Evolutionary conservation across 1,140 invertebrate species (phyloP), one percentile per base, ranked within the genome.

Genomic region (Leptinotarsa texana): DNA sequence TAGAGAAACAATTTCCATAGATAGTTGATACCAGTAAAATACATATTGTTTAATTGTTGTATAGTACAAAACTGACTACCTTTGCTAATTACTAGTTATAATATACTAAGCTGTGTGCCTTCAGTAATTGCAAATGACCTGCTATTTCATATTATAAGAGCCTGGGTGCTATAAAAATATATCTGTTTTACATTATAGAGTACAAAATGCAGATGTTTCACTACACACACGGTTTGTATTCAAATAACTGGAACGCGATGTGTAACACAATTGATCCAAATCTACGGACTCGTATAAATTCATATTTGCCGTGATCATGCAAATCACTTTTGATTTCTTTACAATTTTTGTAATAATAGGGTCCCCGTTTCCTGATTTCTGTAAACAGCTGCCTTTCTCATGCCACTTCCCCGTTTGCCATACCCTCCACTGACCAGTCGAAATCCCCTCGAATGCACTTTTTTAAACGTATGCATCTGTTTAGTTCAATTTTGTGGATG

Each of bases 41-140:
- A 82, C 81, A 81, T 80, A 81, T 82, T 81, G 72, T 79, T 81
- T 83, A 80, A 82, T 81, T 82, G 80, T 83, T 84, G 76, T 83
- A 84, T 84, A 84, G 83, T 84, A 84, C 83, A 84, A 84, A 83
- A 78, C 80, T 76, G 80, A 83, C 82, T 83, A 84, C 83, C 80
- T 85, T 84, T 84, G 84, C 84, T 83, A 85, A 84, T 84, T 85
- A 83, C 84, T 85, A 84, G 82, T 83, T 84, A 81, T 84, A 84
- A 83, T 81, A 81, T 79, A 80, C 79, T 82, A 84, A 80, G 84
- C 84, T 85, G 84, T 85, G 83, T 85, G 84, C 84, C 84, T 85
- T 85, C 80, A 82, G 83, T 84, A 85, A 85, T 84, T 85, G 83
- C 83, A 84, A 85, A 84, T 84, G 82, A 84, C 80, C 83, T 84